A percentile compares a stretch with the other conserved stretches of the same genome.
phyloP scores from a whole-genome alignment of 2,113 vertebrate species.

The Antennarius striatus region DNA sequence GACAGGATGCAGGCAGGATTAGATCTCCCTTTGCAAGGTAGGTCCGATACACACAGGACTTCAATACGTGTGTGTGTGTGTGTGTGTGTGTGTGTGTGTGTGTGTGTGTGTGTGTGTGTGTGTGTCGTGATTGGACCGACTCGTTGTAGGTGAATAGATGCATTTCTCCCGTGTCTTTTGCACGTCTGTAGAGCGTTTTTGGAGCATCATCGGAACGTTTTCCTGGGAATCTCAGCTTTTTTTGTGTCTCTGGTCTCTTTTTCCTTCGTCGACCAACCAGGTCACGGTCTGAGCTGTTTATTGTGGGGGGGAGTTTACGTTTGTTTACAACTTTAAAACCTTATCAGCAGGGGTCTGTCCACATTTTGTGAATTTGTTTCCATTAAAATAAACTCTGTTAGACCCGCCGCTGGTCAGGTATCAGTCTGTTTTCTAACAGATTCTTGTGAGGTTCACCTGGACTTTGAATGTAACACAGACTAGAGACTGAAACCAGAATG shows the following conservation, averaged over 20 bases:
- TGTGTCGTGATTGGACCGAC: constrained; percentile 39
- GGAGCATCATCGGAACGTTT: constrained; percentile 37
- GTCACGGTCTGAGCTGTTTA: constrained; percentile 57
- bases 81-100: not conserved
- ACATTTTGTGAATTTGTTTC: no score
- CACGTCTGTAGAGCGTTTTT: constrained; percentile 30
- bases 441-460: no score
- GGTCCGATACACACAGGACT: constrained; percentile 13
- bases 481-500: no score
- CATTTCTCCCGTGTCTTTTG: constrained; percentile 32
- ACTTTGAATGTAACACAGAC: no score
- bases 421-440: no score
- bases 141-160: constrained; percentile 51
- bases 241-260: constrained; percentile 63
- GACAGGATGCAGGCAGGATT: constrained; percentile 83
- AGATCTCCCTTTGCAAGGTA: constrained; percentile 95
- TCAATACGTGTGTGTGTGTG: not conserved
- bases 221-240: constrained; percentile 54
- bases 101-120: constrained; percentile 7
- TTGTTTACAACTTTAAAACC: constrained; percentile 44
- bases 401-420: no score
- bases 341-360: no score
- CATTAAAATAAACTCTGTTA: no score
- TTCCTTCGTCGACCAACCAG: constrained; percentile 60
- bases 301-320: constrained; percentile 52